Conservation (phyloP, 1,140 invertebrate species). For the Lepidotrigona ventralis region DNA sequence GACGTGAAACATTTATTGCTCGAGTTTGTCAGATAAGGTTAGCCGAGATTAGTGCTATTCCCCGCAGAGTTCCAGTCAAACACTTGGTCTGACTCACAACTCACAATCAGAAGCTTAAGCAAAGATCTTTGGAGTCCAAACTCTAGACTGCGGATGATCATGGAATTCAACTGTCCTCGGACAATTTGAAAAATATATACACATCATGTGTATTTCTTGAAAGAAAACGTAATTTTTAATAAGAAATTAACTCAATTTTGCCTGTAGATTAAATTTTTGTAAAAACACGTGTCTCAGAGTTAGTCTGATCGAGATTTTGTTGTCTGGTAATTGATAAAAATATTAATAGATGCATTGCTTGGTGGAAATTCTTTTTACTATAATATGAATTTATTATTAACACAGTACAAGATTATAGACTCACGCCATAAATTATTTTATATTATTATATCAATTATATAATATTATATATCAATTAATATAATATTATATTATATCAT, state of each 20-base stretch:
- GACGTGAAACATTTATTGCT: not conserved
- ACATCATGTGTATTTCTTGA: not conserved
- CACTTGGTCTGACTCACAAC: not conserved
- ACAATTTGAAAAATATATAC: not conserved
- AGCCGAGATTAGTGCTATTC: not conserved
- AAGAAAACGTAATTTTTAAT: not conserved
- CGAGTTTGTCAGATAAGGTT: not conserved
- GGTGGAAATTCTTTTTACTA: no score
- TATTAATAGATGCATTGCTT: no score
- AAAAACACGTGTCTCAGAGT: not conserved
- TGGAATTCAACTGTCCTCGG: not conserved
- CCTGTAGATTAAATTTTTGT: no score
- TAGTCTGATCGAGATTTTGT: not conserved
- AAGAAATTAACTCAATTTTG: not conserved
- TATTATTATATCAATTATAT: no score
- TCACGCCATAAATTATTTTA: no score
- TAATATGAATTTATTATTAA: no score
- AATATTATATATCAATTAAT: no score
- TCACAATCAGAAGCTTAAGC: not conserved
- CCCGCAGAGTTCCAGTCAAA: not conserved
- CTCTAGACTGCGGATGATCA: not conserved
- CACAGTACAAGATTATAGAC: no score
- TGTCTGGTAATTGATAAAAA: no score
- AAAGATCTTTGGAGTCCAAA: not conserved
- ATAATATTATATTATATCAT: no score